Percentiles rank a stretch among this genome's conserved stretches.
Evolutionary conservation across 2,113 vertebrate genomes (phyloP).

Genomic region (Balaeniceps rex): DNA sequence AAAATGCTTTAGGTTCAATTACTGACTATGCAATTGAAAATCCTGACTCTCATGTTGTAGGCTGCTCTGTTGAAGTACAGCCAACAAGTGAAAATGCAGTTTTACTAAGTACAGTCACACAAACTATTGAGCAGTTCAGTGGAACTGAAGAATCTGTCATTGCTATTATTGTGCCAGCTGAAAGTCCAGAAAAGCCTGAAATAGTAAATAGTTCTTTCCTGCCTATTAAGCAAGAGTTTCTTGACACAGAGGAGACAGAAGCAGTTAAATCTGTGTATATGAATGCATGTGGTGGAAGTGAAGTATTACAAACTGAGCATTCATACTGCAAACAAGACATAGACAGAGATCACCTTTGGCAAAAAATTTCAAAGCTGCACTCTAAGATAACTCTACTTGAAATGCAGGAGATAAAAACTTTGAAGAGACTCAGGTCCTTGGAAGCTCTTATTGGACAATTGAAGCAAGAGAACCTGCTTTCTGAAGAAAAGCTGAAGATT

Average conservation of each 20-base stretch:
- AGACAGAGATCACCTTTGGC: conserved; percentile 81
- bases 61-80: conserved; percentile 52
- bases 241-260: conserved; percentile 42
- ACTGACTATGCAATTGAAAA: conserved; percentile 39
- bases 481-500: conserved; percentile 80
- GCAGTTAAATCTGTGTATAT: not conserved
- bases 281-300: conserved; percentile 3
- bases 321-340: conserved; percentile 81
- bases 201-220: conserved; percentile 27
- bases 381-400: conserved; percentile 82
- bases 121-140: conserved; percentile 65
- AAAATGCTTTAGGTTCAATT: conserved; percentile 19
- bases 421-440: conserved; percentile 77
- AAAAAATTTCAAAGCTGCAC: conserved; percentile 81
- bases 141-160: conserved; percentile 67
- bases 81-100: conserved; percentile 59
- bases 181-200: conserved; percentile 41
- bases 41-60: not conserved
- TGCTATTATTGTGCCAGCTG: conserved; percentile 70
- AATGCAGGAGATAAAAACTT: conserved; percentile 78
- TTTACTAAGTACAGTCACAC: conserved; percentile 66
- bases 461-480: conserved; percentile 77
- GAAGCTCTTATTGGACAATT: conserved; percentile 77
- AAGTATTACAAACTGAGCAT: conserved; percentile 77
- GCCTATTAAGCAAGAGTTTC: conserved; percentile 33